Base-by-base conservation (phyloP, 2,888 invertebrate species). In the Drosophila helvetica region DNA sequence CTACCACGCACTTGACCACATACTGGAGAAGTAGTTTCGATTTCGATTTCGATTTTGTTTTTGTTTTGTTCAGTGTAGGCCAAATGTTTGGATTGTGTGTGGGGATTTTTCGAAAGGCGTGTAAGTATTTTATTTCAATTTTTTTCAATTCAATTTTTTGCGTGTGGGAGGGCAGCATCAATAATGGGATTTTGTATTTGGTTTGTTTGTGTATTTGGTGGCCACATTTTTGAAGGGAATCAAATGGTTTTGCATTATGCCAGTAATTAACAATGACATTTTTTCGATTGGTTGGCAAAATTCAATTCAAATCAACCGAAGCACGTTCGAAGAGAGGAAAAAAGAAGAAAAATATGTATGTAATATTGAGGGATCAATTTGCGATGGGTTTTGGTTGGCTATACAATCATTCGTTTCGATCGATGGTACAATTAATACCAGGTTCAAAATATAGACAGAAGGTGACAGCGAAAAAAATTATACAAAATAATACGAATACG, bases 1-100 rank as follows among this genome's bases (percentile, higher is more conserved):
- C 98, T 94, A 98, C 98, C 94, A 98, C 99, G 95, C 99, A 99
- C 95, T 99, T 99, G 92, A 99, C 99, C 94, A 99, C 99, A 95
- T 99, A 99, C 98, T 99, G 79, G 59, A 58, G 46, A 59, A 48
- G 61, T 51, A 46, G 38, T 38, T n/a, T 38, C 38, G n/a, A n/a
- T 38, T 30, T 22, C 2, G 19, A n/a, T n/a, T n/a, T n/a, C n/a
- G n/a, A n/a, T n/a, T 33, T 38, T 5, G 12, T 60, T 62, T 7
- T 57, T 53, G 22, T 73, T 73, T 70, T 67, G 71, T 74, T 74
- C 67, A 81, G 76, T 81, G 79, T 73, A 57, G 59, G 45, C 61
- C 66, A 69, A 72, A 72, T 74, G 54, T 58, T 67, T 53, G 46
- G 54, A 42, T 65, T 71, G 45, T 2, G 22, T 3, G 22, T 2